Conservation (phyloP, 2,888 invertebrate genomes). For the Ophion ventricosus region DNA sequence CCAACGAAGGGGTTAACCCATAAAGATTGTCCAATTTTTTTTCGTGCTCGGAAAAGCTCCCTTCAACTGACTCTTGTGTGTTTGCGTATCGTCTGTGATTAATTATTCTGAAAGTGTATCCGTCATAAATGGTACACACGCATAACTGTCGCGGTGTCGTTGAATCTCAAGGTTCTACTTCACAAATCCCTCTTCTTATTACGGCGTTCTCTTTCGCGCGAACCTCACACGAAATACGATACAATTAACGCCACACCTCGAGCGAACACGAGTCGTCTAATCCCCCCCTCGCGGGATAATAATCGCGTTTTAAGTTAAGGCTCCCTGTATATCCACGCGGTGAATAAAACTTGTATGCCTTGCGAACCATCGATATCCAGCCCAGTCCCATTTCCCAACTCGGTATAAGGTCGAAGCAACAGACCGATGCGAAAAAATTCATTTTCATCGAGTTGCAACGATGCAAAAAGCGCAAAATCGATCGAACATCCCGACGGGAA, state of each 20-base stretch:
- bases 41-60: no score
- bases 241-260: not conserved
- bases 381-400: not conserved
- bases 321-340: constrained; percentile 44
- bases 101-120: constrained; percentile 70
- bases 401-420: not conserved
- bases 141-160: constrained; percentile 40
- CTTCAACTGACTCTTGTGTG: constrained; percentile 67
- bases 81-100: constrained; percentile 82
- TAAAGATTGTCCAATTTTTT: no score
- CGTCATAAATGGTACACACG: not conserved
- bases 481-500: not conserved
- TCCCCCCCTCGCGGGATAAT: not conserved
- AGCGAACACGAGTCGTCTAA: constrained; percentile 38
- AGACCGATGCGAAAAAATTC: not conserved
- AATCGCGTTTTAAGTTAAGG: constrained; percentile 39
- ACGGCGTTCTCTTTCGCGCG: not conserved
- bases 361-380: constrained; percentile 24
- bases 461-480: not conserved
- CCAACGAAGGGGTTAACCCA: no score
- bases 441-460: not conserved
- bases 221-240: not conserved
- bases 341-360: constrained; percentile 59
- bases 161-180: constrained; percentile 39
- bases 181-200: constrained; percentile 23